Conservation (phyloP, 2,113 vertebrate species). For the Quiscalus mexicanus region DNA sequence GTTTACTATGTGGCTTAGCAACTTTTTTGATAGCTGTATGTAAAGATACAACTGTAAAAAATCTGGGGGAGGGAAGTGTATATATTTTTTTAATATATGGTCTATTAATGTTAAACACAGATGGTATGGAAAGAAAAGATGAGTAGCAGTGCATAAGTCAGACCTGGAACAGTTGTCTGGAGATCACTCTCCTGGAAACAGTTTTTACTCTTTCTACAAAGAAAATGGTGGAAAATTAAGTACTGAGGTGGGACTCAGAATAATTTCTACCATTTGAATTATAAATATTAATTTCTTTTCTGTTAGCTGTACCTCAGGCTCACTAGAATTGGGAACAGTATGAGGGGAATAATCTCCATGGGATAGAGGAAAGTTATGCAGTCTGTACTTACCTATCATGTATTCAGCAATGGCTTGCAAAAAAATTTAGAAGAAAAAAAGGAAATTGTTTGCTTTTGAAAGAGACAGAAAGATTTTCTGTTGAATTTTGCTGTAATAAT, state of each 20-base stretch:
- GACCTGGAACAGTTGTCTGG: background rate
- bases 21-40: background rate
- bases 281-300: background rate
- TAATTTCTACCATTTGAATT: background rate
- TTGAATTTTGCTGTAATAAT: background rate
- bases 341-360: background rate
- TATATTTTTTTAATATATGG: background rate
- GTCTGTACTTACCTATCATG: background rate
- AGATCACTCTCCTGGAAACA: background rate
- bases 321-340: background rate
- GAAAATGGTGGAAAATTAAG: background rate
- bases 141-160: background rate
- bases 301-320: background rate
- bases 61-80: background rate
- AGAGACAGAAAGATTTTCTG: background rate
- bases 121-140: background rate
- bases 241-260: background rate
- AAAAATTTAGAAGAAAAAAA: background rate
- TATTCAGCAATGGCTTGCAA: background rate
- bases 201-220: background rate
- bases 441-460: background rate
- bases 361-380: background rate
- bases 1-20: background rate
- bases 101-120: background rate
- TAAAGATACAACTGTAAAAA: background rate